Conservation (phyloP, 2,888 invertebrate species). For the Drosophila longiperda region DNA sequence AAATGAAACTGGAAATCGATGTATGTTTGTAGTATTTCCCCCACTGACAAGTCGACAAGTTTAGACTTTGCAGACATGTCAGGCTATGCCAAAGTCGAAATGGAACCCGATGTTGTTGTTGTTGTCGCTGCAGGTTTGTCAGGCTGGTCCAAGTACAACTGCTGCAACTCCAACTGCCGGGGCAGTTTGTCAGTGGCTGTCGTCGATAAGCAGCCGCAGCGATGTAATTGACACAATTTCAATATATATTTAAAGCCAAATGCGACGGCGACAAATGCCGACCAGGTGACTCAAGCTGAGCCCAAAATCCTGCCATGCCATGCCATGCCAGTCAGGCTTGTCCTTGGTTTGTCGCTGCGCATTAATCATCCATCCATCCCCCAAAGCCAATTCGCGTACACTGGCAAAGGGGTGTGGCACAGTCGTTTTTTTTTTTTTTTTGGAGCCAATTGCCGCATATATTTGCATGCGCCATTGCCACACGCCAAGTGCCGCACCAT, state of each 20-base stretch:
- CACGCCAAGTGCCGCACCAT: conserved; percentile 23
- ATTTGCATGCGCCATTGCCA: conserved; percentile 50
- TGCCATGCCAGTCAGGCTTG: conserved; percentile 34
- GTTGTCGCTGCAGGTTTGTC: conserved; percentile 64
- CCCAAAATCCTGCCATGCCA: conserved; percentile 53
- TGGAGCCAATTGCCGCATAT: conserved; percentile 57
- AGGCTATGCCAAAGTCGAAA: conserved; percentile 56
- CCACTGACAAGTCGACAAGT: conserved; percentile 69
- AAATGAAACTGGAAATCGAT: conserved; percentile 48
- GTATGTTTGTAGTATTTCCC: conserved; percentile 37
- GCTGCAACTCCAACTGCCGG: conserved; percentile 34
- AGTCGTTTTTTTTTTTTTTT: conserved; percentile 44
- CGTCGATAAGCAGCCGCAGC: conserved; percentile 73
- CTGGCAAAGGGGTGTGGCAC: conserved; percentile 50
- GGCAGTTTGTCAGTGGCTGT: conserved; percentile 70
- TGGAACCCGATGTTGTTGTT: conserved; percentile 49
- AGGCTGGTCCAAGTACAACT: conserved; percentile 58
- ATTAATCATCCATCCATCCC: conserved; percentile 69
- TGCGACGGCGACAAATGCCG: conserved; percentile 24
- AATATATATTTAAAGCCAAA: conserved; percentile 67
- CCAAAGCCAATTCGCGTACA: conserved; percentile 19
- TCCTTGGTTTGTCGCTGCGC: conserved; percentile 77
- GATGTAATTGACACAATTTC: conserved; percentile 80
- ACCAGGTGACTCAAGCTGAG: conserved; percentile 71
- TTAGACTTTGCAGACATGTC: conserved; percentile 68